A percentile compares a stretch with the other conserved stretches of the same genome.
Conservation (phyloP, 2,113 vertebrate species). For the Oryzias curvinotus region DNA sequence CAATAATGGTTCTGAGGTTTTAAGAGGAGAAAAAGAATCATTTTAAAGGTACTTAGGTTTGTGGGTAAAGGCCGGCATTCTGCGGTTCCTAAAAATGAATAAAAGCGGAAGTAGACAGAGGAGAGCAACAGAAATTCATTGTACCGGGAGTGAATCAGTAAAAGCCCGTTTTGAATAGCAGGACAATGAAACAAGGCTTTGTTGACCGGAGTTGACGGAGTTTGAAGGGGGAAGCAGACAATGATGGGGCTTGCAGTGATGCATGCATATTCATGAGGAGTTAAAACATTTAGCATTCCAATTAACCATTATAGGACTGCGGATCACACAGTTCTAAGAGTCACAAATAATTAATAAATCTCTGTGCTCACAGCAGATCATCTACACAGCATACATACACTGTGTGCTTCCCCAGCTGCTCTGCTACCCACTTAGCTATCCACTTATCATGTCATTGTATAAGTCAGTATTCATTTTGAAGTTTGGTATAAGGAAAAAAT, state of each 20-base stretch:
- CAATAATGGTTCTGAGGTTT: too few species aligned
- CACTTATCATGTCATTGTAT: neutral
- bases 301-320: neutral
- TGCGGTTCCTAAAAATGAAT: conserved; percentile 16
- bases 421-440: neutral
- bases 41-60: neutral
- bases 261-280: conserved; percentile 20
- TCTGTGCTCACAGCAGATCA: neutral
- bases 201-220: conserved; percentile 56
- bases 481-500: too few species aligned
- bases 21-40: neutral
- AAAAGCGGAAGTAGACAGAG: conserved; percentile 31
- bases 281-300: neutral
- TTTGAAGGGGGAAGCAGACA: conserved; percentile 38
- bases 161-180: conserved; percentile 67
- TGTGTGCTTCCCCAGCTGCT: neutral
- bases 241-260: conserved; percentile 31
- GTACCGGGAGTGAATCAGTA: conserved; percentile 56
- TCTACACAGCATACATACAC: neutral
- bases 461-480: neutral
- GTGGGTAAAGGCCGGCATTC: conserved; percentile 6
- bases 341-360: neutral
- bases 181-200: conserved; percentile 61
- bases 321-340: conserved; percentile 2
- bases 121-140: conserved; percentile 52